Base-by-base conservation (phyloP, 2,113 vertebrate genomes). In the Nesoenas mayeri region DNA sequence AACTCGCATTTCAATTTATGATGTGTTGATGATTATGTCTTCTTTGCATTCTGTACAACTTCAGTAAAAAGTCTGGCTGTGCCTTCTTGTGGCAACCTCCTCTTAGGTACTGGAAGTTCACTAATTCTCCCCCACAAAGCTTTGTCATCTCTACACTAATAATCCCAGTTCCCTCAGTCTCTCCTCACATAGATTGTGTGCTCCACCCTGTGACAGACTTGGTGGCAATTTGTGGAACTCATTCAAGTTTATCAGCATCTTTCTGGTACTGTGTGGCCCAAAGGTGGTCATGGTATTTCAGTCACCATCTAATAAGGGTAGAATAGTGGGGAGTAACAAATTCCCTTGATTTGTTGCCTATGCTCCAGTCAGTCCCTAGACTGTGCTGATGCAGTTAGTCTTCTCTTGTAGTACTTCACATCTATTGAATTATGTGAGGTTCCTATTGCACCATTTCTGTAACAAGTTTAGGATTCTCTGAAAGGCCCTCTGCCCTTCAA, bases 331-430 rank as follows among this genome's bases (percentile, higher is more conserved):
- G 17, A 56, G 6, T 13, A 47, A 19, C 18, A 47, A 19, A 18
- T 18, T 47, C 44, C 18, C 18, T 47, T 47, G 10, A 47, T 47
- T 25, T 44, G 7, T 40, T 69, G 34, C 19, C n/a, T 20, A 3
- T 26, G 15, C 3, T 78, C 22, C 38, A 9, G 3, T 42, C 12
- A 58, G 54, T 57, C 54, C 29, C 38, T n/a, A 56, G 24, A 44
- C 20, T 8, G 9, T 0, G 1, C 9, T 20, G 19, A 24, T 18
- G 42, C 12, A 50, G n/a, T n/a, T 12, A 26, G 7, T 47, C 32
- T 75, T 14, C 21, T 66, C 1, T 0, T 57, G 10, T 8, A n/a
- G 10, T 31, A 42, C 10, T 51, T 82, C 38, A 5, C 16, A 71
- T 28, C 12, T 48, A 17, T 50, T 64, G 14, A 47, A 47, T 47